A percentile compares a stretch with the other conserved stretches of the same genome.
phyloP scores from a whole-genome alignment of 2,797 vertebrate genomes.

The Sebastes goodei region DNA sequence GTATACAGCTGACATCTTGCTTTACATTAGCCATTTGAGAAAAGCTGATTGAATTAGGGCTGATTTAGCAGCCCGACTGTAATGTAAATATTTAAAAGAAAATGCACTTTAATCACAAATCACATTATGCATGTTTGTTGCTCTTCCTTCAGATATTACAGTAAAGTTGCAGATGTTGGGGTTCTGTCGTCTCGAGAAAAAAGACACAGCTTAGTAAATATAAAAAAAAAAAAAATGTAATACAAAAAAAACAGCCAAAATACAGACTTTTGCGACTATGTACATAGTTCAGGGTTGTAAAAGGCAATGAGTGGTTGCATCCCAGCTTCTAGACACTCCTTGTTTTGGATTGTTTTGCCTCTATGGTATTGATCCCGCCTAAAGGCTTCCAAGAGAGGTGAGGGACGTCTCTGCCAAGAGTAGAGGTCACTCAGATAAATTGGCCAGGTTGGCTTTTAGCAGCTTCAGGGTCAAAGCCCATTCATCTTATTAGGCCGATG shows the following conservation, averaged over 20 bases:
- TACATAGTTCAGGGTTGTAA: slow-evolving; percentile 27
- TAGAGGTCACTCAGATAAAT: slow-evolving; percentile 90
- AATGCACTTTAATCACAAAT: slow-evolving; percentile 36
- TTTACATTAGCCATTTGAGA: slow-evolving; percentile 58
- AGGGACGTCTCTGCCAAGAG: slow-evolving; percentile 78
- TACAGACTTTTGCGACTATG: not conserved
- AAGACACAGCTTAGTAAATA: not conserved
- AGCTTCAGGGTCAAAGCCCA: slow-evolving; percentile 93
- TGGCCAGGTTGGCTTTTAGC: slow-evolving; percentile 91
- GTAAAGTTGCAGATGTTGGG: not conserved
- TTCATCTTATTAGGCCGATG: slow-evolving; percentile 91
- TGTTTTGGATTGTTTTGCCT: slow-evolving; percentile 76
- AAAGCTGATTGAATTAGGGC: slow-evolving; percentile 47
- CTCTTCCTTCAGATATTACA: not conserved
- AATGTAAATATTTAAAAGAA: slow-evolving; percentile 46
- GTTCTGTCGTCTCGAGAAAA: not conserved
- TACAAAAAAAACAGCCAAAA: not conserved
- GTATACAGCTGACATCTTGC: slow-evolving; percentile 38
- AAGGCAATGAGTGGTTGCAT: slow-evolving; percentile 20
- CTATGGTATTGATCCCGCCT: slow-evolving; percentile 87
- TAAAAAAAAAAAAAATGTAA: not conserved
- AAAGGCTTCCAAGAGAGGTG: slow-evolving; percentile 82
- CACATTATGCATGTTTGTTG: not conserved
- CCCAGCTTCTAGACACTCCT: slow-evolving; percentile 44
- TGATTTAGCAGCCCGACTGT: slow-evolving; percentile 13